Evolutionary conservation across 1,140 invertebrate species (phyloP).

Genomic region (Drosophila pseudoananassae): DNA sequence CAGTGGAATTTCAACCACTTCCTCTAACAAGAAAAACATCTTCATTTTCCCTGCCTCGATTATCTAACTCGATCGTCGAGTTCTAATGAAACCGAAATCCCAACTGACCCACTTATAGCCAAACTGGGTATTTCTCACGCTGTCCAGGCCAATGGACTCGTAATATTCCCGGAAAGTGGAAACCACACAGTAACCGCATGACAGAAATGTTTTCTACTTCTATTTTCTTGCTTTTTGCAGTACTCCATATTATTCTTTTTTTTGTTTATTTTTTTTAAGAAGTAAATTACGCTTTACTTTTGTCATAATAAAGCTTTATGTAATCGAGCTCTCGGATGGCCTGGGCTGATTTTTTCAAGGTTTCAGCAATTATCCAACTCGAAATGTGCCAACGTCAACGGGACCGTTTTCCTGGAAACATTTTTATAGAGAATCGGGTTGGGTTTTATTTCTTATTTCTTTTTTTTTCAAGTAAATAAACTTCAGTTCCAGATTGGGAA

Average conservation of each 20-base stretch:
- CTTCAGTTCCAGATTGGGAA: neutral
- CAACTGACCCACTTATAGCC: constrained; percentile 13
- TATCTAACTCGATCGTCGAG: constrained; percentile 22
- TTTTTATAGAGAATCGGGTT: neutral
- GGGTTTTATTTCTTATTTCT: neutral
- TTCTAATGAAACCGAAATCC: constrained; percentile 31
- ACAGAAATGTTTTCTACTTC: constrained; percentile 25
- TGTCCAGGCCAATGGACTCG: constrained; percentile 28
- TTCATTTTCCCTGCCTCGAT: neutral
- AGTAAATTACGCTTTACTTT: constrained; percentile 36
- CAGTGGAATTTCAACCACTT: constrained; percentile 2
- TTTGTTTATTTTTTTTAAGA: constrained; percentile 1
- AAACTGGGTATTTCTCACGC: constrained; percentile 28
- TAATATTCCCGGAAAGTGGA: constrained; percentile 19
- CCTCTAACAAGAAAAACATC: neutral
- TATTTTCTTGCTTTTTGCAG: constrained; percentile 17
- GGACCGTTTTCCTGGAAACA: constrained; percentile 29
- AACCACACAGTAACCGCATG: constrained; percentile 33
- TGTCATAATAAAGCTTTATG: constrained; percentile 45
- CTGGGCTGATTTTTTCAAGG: constrained; percentile 31
- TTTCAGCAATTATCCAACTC: constrained; percentile 46
- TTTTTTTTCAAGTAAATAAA: constrained; percentile 8
- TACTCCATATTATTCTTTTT: constrained; percentile 5
- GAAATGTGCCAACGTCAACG: constrained; percentile 24
- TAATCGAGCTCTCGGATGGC: constrained; percentile 24